Conservation (phyloP, 1,140 invertebrate species). For the Drosophila nikananu region DNA sequence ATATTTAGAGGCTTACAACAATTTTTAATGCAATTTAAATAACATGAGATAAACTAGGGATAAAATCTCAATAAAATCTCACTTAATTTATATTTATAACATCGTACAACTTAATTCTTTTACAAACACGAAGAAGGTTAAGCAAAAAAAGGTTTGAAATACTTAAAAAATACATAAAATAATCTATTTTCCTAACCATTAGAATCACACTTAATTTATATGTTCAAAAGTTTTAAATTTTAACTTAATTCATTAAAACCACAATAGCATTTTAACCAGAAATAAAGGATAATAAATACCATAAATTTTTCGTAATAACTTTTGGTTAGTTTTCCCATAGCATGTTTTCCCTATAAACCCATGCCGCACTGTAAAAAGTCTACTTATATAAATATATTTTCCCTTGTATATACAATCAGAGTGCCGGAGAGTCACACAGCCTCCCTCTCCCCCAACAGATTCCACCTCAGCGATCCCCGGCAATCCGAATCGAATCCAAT, state of each 20-base stretch:
- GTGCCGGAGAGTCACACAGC: slow-evolving; percentile 56
- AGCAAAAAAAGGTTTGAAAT: background rate
- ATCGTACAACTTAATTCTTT: background rate
- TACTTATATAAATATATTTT: slow-evolving; percentile 46
- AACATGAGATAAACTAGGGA: no score
- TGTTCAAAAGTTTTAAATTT: background rate
- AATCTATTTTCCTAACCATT: background rate
- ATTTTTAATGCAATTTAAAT: background rate
- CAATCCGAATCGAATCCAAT: slow-evolving; percentile 11
- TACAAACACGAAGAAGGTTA: no score
- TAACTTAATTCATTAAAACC: background rate
- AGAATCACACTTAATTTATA: no score
- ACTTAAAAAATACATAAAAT: background rate
- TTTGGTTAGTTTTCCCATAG: background rate
- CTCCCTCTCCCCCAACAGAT: slow-evolving; percentile 4
- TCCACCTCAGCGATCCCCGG: background rate
- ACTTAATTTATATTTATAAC: background rate
- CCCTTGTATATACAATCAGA: slow-evolving; percentile 55
- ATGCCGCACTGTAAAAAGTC: slow-evolving; percentile 23
- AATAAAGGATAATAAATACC: background rate
- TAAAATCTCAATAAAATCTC: background rate
- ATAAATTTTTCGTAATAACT: background rate
- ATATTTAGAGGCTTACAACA: background rate
- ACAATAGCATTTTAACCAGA: rapidly evolving
- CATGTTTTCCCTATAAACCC: background rate